Percentiles rank a stretch among this genome's conserved stretches.
Evolutionary conservation across 2,113 vertebrate species (phyloP).

Genomic region (western clawed frog (Xenopus tropicalis)): DNA sequence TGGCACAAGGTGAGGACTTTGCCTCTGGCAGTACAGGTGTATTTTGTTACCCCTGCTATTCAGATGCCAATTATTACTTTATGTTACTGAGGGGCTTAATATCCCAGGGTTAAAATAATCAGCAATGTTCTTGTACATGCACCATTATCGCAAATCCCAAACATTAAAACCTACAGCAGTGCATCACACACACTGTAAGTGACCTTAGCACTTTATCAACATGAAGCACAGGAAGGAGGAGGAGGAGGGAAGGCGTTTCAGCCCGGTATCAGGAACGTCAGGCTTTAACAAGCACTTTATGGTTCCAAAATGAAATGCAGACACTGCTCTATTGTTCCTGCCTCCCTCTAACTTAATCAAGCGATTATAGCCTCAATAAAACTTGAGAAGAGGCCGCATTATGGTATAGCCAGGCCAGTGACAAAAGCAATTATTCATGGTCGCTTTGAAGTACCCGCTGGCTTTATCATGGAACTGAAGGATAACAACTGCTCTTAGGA

Average conservation of each 20-base stretch:
- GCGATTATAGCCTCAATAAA: constrained; percentile 44
- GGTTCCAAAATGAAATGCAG: constrained; percentile 33
- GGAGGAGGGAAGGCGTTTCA: background rate
- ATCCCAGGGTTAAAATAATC: too few species aligned
- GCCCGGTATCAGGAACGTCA: constrained; percentile 24
- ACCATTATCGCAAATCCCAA: background rate
- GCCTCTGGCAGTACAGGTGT: too few species aligned
- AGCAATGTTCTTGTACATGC: background rate
- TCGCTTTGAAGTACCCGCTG: constrained; percentile 31
- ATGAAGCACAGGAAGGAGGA: background rate
- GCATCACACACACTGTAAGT: background rate
- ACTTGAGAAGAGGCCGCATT: constrained; percentile 42
- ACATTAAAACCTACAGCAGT: background rate
- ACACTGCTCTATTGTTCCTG: constrained; percentile 39
- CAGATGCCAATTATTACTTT: too few species aligned
- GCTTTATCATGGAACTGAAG: constrained; percentile 23
- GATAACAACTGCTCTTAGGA: background rate
- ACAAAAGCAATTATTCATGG: constrained; percentile 43
- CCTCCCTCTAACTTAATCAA: constrained; percentile 42
- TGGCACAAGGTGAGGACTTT: too few species aligned
- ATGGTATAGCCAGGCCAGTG: constrained; percentile 26
- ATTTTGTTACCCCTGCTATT: too few species aligned
- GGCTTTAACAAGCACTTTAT: constrained; percentile 24
- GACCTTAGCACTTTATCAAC: constrained; percentile 20
- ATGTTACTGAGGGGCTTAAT: too few species aligned